A percentile compares a stretch with the other conserved stretches of the same genome.
Evolutionary conservation across 2,797 vertebrate genomes (phyloP).

Genomic region (Rhinophrynus dorsalis): DNA sequence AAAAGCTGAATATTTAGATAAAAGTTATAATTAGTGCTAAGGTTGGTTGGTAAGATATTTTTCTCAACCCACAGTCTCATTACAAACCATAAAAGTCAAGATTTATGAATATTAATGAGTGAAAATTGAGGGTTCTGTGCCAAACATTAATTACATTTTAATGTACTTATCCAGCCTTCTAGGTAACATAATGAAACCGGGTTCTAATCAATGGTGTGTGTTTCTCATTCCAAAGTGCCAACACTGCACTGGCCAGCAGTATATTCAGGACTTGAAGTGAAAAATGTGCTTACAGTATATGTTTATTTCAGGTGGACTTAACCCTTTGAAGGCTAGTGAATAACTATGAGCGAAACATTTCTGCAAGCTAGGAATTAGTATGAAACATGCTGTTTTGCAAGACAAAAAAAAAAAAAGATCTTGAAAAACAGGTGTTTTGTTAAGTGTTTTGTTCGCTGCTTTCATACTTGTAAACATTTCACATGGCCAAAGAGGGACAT

Average conservation of each 20-base stretch:
- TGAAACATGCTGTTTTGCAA: too few species aligned
- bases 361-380: too few species aligned
- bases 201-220: constrained; percentile 15
- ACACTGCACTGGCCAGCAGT: neutral
- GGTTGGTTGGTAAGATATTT: constrained; percentile 15
- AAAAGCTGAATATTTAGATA: constrained; percentile 2
- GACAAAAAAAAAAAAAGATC: too few species aligned
- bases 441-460: too few species aligned
- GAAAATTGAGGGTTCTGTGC: constrained; percentile 8
- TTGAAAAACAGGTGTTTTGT: too few species aligned
- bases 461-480: too few species aligned
- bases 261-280: neutral
- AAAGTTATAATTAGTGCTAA: constrained; percentile 25
- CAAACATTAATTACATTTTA: constrained; percentile 47
- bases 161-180: constrained; percentile 22
- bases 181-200: constrained; percentile 12
- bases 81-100: constrained; percentile 9
- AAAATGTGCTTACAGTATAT: constrained; percentile 1
- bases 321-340: too few species aligned
- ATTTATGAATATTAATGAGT: constrained; percentile 44
- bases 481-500: too few species aligned
- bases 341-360: too few species aligned
- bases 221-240: neutral
- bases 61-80: constrained; percentile 30
- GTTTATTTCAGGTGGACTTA: neutral